Base-by-base conservation (phyloP, 2,888 invertebrate genomes). In the Suillia variegata region DNA sequence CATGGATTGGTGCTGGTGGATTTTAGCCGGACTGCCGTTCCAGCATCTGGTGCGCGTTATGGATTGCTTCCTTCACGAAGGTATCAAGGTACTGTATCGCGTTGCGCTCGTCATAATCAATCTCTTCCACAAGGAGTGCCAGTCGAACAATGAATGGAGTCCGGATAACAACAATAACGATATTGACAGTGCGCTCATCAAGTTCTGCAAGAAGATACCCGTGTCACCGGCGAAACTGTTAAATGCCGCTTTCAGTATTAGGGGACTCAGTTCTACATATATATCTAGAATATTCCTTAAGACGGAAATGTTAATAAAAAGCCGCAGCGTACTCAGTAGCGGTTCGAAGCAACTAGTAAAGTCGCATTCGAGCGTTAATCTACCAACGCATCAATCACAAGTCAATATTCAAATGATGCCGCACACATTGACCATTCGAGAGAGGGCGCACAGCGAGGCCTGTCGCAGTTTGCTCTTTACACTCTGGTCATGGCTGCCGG, bases 1-100 rank as follows among this genome's bases (percentile, higher is more conserved):
- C 84, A 91, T 93, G 80, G 92, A 95, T 83, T 98, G 98, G 98
- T 90, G 94, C 79, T 95, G 95, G 93, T 98, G 98, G 98, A 94
- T 98, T 74, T 90, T 98, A 70, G 91, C 93, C 73, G 92, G 94
- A 70, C 86, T 99, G 75, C 98, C 98, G 54, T 95, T 98, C 85
- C 89, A 91, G 75, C 95, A 97, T 85, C 87, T 97, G 82, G 94
- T 97, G 73, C 88, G 97, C 73, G 92, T 99, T 64, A 90, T 98
- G 85, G 99, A 99, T 85, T 98, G 98, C 84, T 99, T 92, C 86
- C 90, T 98, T 80, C 92, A 96, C 78, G 98, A 99, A 85, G 98
- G 98, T 73, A 92, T 94, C 75, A 98, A 98, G 88, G 92, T 92
- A 74, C 81, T 84, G 75, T 97, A 96, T 85, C 88, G 98, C 79